Evolutionary conservation across 2,888 invertebrate species (phyloP).

Genomic region (Acronicta psi): DNA sequence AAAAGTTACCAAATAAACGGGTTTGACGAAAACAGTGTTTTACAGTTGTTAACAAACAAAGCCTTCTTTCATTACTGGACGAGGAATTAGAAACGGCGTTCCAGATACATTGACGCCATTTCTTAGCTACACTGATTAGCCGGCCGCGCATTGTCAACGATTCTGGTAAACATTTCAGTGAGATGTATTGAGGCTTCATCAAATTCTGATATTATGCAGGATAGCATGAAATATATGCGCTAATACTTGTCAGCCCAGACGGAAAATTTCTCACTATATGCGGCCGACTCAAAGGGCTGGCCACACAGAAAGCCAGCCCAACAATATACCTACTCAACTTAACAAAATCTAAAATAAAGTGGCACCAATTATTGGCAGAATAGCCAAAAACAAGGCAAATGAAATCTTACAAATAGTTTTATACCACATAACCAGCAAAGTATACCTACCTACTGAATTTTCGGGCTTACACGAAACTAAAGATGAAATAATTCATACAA

Average conservation of each 20-base stretch:
- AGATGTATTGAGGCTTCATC: no score
- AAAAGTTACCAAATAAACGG: background rate
- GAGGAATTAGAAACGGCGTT: background rate
- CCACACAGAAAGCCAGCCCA: background rate
- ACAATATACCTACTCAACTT: no score
- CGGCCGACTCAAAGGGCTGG: background rate
- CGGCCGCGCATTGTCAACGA: background rate
- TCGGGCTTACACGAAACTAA: background rate
- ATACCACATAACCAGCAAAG: no score
- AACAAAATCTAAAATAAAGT: constrained; percentile 16
- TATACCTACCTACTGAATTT: no score
- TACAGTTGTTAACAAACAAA: background rate
- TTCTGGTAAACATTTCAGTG: background rate
- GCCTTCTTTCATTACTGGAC: background rate
- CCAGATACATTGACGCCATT: background rate
- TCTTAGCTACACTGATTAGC: background rate
- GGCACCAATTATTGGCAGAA: constrained; percentile 27
- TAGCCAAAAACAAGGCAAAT: background rate
- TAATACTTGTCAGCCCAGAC: no score
- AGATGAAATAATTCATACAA: background rate
- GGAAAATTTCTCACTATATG: background rate
- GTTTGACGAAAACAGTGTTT: background rate
- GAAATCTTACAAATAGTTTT: no score
- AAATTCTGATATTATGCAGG: no score
- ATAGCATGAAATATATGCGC: no score